Evolutionary conservation across 1,140 invertebrate species (phyloP).

Genomic region (Atopsyche davidsoni): DNA sequence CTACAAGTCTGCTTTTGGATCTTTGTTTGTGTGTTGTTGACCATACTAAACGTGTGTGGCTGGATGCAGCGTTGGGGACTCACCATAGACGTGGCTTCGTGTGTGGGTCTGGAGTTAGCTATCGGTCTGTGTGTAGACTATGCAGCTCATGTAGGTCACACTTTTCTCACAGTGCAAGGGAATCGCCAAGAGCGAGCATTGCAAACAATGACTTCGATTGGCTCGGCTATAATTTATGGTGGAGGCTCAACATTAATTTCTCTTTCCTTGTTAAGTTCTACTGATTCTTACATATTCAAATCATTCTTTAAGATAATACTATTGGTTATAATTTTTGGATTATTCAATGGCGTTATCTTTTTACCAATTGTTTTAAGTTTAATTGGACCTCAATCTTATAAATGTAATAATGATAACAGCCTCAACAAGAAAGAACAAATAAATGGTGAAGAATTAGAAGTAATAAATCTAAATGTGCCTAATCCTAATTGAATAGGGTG

Average conservation of each 20-base stretch:
- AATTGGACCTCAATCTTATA: constrained; percentile 58
- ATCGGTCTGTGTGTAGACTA: constrained; percentile 86
- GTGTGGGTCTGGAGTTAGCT: constrained; percentile 77
- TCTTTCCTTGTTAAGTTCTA: constrained; percentile 64
- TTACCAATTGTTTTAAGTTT: constrained; percentile 68
- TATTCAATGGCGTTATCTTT: constrained; percentile 70
- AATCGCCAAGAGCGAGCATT: constrained; percentile 56
- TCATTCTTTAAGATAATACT: constrained; percentile 79
- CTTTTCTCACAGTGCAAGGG: constrained; percentile 59
- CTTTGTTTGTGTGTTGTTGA: constrained; percentile 69
- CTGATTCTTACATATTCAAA: constrained; percentile 71
- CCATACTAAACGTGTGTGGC: constrained; percentile 74
- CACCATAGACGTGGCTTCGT: constrained; percentile 80
- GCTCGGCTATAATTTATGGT: constrained; percentile 73
- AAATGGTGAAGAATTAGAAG: no score
- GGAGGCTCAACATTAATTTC: constrained; percentile 74
- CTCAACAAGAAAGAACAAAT: no score
- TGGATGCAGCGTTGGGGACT: constrained; percentile 76
- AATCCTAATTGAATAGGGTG: no score
- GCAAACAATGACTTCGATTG: constrained; percentile 67
- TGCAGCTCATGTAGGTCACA: constrained; percentile 82
- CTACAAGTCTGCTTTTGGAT: constrained; percentile 72
- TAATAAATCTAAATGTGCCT: no score
- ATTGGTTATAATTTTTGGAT: constrained; percentile 67
- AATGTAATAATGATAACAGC: background rate